Evolutionary conservation across 2,888 invertebrate species (phyloP), one percentile per base, ranked within the genome.

Genomic region (Apamea anceps): DNA sequence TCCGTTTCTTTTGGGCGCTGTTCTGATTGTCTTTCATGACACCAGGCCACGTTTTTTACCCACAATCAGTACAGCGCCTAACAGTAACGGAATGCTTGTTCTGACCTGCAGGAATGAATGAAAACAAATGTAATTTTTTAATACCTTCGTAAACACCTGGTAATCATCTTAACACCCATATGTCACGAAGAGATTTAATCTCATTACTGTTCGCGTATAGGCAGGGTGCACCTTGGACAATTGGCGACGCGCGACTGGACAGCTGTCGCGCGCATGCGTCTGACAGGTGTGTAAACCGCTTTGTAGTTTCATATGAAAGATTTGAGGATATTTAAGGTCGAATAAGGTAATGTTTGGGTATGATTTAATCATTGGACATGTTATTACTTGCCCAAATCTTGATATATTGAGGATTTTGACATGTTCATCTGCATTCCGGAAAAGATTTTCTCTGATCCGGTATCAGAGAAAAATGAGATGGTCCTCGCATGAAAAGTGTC

Each of bases 101-200:
- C 37, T 37, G 37, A 37, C 37, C 37, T 37, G 37, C 5, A 37
- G 37, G 37, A 37, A 37, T 37, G 4, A 37, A 37, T 37, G 37
- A 37, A 37, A 37, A 37, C 5, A 37, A 37, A 37, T 37, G 37
- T 37, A 37, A 5, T 37, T 37, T 37, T 37, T 76, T 76, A 70
- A 80, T 75, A 67, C 28, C n/a, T 42, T 63, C 32, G 62, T 54
- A 79, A 62, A 48, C 90, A 90, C 84, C 90, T 90, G 88, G 85
- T 86, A 86, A 88, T 80, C 74, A 85, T 75, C 62, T 80, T 72
- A 84, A 77, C 71, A 79, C 75, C 68, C 91, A 92, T 91, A 90
- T 92, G 91, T 91, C 89, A 77, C 72, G 85, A 79, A 85, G 80
- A 89, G 88, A 91, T 91, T 90, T 91, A 91, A 92, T 93, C 91